These are phyloP conservation scores for Malurus melanocephalus DNA, from an alignment of 2,113 vertebrate species.

Conservation along the genomic window DNA sequence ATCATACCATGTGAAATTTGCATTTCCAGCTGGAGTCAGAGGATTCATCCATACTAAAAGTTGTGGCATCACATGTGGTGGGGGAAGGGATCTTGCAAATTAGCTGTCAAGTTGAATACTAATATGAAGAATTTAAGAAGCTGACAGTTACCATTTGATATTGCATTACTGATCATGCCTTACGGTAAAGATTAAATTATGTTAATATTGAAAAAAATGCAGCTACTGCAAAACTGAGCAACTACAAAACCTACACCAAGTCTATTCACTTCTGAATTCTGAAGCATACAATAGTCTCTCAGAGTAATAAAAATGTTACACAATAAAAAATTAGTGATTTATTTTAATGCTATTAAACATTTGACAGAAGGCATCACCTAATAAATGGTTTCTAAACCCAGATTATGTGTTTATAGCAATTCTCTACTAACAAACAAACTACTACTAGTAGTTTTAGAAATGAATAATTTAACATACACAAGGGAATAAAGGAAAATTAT, in stretches of 20 bases:
- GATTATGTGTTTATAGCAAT: background rate
- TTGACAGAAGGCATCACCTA: background rate
- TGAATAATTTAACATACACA: background rate
- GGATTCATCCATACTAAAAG: slow-evolving; percentile 15
- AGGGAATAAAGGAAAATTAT: background rate
- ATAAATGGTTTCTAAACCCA: background rate
- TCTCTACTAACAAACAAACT: background rate
- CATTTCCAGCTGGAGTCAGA: slow-evolving; percentile 12
- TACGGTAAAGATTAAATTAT: background rate
- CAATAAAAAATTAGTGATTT: background rate
- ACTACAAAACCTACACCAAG: background rate
- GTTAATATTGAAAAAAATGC: background rate
- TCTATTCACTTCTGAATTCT: background rate
- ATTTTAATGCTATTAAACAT: background rate
- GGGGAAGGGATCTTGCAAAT: slow-evolving; percentile 46
- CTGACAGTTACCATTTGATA: background rate
- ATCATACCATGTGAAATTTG: background rate
- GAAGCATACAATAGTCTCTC: background rate
- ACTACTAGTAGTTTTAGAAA: background rate
- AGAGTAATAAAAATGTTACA: background rate
- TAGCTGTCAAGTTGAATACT: slow-evolving; percentile 47
- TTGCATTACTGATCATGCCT: background rate
- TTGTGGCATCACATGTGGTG: background rate
- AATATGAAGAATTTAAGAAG: background rate
- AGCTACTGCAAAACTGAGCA: background rate